phyloP scores from a whole-genome alignment of 2,113 vertebrate species.

The Fulica atra region DNA sequence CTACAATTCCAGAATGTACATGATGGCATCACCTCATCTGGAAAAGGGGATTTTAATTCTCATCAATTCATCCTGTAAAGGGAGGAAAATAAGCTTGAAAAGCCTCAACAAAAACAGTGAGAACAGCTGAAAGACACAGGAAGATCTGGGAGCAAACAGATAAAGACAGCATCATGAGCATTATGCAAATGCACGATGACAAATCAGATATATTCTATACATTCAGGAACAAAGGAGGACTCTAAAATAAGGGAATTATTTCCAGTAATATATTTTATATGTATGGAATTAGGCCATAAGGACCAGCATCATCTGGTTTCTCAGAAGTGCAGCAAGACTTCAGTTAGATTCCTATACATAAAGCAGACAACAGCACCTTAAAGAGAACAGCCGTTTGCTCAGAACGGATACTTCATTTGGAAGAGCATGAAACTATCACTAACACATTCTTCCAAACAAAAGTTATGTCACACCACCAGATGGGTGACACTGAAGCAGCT shows the following conservation, averaged over 20 bases:
- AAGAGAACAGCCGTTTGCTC: background rate
- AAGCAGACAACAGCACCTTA: background rate
- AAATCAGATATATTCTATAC: background rate
- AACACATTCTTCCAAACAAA: background rate
- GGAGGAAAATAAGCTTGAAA: background rate
- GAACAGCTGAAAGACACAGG: background rate
- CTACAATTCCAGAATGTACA: background rate
- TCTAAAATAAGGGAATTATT: background rate
- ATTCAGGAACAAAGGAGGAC: background rate
- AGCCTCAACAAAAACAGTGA: background rate
- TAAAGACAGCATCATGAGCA: background rate
- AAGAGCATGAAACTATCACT: background rate
- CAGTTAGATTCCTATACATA: background rate
- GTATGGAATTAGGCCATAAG: background rate
- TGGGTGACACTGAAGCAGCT: background rate
- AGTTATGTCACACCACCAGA: background rate
- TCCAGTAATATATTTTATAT: background rate
- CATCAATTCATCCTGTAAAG: background rate
- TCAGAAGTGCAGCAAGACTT: background rate
- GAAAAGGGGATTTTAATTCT: background rate
- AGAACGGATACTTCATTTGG: background rate
- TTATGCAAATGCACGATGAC: background rate
- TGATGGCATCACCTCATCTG: background rate
- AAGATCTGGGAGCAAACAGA: background rate
- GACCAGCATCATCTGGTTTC: background rate